Conservation (phyloP, 1,140 invertebrate species). For the Heliconius hermathena region DNA sequence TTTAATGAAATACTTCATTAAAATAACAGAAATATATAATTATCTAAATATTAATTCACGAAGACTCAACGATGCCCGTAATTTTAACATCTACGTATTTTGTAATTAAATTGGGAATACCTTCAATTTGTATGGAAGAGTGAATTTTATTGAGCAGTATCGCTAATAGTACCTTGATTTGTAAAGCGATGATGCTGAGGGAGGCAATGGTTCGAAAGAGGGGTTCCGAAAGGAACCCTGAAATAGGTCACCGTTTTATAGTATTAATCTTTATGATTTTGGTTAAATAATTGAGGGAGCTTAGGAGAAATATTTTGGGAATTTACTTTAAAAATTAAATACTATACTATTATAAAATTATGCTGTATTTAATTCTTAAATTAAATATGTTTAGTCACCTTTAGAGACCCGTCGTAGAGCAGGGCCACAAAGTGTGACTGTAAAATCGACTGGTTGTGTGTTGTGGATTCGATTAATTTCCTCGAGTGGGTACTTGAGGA, state of each 20-base stretch:
- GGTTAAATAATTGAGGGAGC: too few species aligned
- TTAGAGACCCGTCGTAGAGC: too few species aligned
- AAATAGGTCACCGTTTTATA: constrained; percentile 11
- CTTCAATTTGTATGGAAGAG: constrained; percentile 21
- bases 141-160: constrained; percentile 22
- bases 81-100: background rate
- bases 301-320: too few species aligned
- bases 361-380: too few species aligned
- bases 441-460: too few species aligned
- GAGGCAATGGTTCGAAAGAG: constrained; percentile 19
- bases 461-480: too few species aligned
- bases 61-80: background rate
- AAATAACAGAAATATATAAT: constrained; percentile 9
- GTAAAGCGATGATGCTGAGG: constrained; percentile 10
- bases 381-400: too few species aligned
- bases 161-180: constrained; percentile 7
- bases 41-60: constrained; percentile 1
- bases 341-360: too few species aligned
- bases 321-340: too few species aligned
- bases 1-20: constrained; percentile 2
- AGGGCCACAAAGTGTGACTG: too few species aligned
- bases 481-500: too few species aligned
- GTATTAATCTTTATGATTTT: constrained; percentile 5
- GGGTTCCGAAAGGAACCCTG: background rate
- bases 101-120: constrained; percentile 20